Conservation (phyloP, 2,113 vertebrate species). For the Numenius arquata region DNA sequence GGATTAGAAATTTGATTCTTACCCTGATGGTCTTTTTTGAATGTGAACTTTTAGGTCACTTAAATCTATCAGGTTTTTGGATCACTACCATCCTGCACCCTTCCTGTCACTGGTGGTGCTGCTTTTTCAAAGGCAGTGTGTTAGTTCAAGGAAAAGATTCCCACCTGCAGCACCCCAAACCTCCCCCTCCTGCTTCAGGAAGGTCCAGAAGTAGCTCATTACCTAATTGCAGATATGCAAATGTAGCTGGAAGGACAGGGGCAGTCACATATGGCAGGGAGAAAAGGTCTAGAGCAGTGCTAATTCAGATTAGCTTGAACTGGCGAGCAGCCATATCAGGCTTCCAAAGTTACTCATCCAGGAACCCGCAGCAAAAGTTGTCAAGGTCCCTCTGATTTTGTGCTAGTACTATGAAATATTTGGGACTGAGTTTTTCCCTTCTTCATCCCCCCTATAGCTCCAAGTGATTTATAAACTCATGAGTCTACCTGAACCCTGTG, state of each 20-base stretch:
- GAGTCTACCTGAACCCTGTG: neutral
- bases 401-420: neutral
- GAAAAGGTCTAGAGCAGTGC: slow-evolving; percentile 1
- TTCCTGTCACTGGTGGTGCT: neutral
- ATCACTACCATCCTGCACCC: neutral
- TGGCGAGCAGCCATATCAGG: neutral
- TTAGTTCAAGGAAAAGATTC: neutral
- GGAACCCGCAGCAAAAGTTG: neutral
- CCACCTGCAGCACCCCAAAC: neutral
- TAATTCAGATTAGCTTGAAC: neutral
- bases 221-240: neutral
- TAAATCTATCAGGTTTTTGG: neutral
- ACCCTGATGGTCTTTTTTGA: neutral
- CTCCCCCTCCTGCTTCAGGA: neutral
- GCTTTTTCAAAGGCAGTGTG: neutral
- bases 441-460: neutral
- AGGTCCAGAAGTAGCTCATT: neutral
- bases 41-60: neutral
- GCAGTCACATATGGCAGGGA: neutral
- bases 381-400: neutral
- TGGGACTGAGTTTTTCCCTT: neutral
- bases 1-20: neutral
- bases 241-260: neutral
- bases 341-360: neutral
- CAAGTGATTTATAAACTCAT: neutral